Evolutionary conservation across 2,888 invertebrate genomes (phyloP), one percentile per base, ranked within the genome.

Genomic region (Drosophila greeni): DNA sequence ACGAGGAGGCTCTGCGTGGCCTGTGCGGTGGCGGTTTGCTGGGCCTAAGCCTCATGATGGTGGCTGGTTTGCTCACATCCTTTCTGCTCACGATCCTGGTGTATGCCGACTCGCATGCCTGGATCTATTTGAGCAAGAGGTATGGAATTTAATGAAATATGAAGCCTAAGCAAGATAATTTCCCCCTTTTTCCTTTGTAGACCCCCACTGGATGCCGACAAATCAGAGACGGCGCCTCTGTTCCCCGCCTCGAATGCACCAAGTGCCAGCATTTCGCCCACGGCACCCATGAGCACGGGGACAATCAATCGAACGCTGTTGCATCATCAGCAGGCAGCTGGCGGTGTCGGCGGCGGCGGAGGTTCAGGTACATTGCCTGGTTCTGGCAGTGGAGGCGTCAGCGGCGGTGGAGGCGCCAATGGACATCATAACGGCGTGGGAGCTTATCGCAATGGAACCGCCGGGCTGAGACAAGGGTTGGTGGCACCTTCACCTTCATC

Each of bases 121-220:
- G 98, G 97, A 97, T 97, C 86, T 97, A 97, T 88, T 95, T 97
- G 74, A 94, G 95, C 86, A 96, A 95, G 88, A 95, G 95, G n/a
- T n/a, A n/a, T n/a, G n/a, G n/a, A n/a, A n/a, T n/a, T n/a, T n/a
- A n/a, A n/a, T n/a, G n/a, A n/a, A n/a, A n/a, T n/a, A n/a, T n/a
- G n/a, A n/a, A n/a, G n/a, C n/a, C n/a, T n/a, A n/a, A n/a, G n/a
- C n/a, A n/a, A n/a, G n/a, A n/a, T n/a, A n/a, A n/a, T n/a, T n/a
- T n/a, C n/a, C n/a, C n/a, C n/a, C n/a, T n/a, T n/a, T n/a, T n/a
- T n/a, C n/a, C n/a, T 23, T 62, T 39, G 61, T 74, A 88, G 88
- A 40, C 86, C 86, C 39, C 72, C 83, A 34, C 64, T 87, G 73
- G 88, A 88, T 69, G 86, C 80, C 23, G 89, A 89, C 71, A 89